These are phyloP conservation scores for Sander vitreus DNA, from an alignment of 2,113 vertebrate genomes.

Conservation along the genomic window DNA sequence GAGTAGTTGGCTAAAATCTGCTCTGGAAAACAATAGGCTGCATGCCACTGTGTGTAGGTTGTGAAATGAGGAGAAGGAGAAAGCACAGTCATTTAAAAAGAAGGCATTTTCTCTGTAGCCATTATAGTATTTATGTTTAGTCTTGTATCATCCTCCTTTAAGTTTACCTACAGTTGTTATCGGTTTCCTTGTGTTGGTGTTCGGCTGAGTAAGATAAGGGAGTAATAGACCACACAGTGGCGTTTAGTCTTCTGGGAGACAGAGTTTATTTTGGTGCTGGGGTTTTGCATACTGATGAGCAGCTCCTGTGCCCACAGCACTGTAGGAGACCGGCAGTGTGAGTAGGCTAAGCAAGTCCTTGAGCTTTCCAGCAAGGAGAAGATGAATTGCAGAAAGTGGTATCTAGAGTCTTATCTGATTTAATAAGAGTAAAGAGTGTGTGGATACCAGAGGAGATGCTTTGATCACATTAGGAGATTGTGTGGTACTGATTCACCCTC, in stretches of 20 bases:
- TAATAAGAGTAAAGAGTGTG: constrained; percentile 49
- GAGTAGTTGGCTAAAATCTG: constrained; percentile 51
- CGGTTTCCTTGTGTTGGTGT: constrained; percentile 37
- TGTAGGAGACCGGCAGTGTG: constrained; percentile 70
- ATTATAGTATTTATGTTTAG: constrained; percentile 10
- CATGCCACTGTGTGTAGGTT: constrained; percentile 31
- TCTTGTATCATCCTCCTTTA: not conserved
- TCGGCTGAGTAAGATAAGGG: constrained; percentile 47
- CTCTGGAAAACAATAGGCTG: constrained; percentile 45
- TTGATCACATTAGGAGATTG: constrained; percentile 46
- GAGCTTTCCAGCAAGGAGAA: constrained; percentile 53
- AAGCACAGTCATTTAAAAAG: not conserved
- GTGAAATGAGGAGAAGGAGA: constrained; percentile 21
- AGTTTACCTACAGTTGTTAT: constrained; percentile 23
- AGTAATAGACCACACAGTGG: constrained; percentile 48
- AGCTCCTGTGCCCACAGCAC: constrained; percentile 69
- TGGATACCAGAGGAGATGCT: constrained; percentile 52
- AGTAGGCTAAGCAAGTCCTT: constrained; percentile 63
- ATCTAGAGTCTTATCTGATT: constrained; percentile 69
- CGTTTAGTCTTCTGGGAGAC: constrained; percentile 54
- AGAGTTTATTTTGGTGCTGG: constrained; percentile 73
- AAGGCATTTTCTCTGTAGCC: not conserved
- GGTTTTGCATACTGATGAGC: constrained; percentile 76
- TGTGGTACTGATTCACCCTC: constrained; percentile 9
- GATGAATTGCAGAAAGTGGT: constrained; percentile 68